Evolutionary conservation across 2,113 vertebrate species (phyloP), one percentile per base, ranked within the genome.

Genomic region (Junco hyemalis): DNA sequence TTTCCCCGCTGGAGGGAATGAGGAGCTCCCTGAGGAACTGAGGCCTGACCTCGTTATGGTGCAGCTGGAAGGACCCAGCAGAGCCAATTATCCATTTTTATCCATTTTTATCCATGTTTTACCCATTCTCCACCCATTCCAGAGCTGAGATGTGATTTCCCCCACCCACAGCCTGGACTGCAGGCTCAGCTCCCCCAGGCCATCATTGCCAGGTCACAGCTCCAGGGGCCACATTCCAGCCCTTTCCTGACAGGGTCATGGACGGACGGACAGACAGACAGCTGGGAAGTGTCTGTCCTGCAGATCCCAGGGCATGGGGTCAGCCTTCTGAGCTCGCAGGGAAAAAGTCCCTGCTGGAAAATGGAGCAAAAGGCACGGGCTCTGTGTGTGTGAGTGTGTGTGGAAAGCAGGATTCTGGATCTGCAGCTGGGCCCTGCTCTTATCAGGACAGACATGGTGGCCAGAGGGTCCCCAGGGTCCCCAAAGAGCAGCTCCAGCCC

Each of bases 61-160:
- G 3, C 1, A 1, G 81, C 8, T 11, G 19, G 45, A 56, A 15
- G 0, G 4, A 14, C 9, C 16, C 13, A 1, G 8, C 72, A 14
- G 38, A 74, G 71, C 29, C 23, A 7, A n/a, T 45, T 28, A 9
- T 63, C 60, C 60, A 3, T 12, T 60, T 9, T 6, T 24, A 57
- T n/a, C 21, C 14, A 2, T 71, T 50, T 14, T 35, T 25, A 36
- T 36, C 57, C 57, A 15, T 17, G 16, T 16, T 57, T 35, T 7
- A 8, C 31, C 71, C 13, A 3, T 71, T 51, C 6, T 18, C 77
- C 12, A 15, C 22, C 59, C 84, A 33, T 59, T 17, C 51, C 54
- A 6, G 28, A 29, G 83, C 35, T 2, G 1, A 26, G 35, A 21
- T 11, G 17, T 0, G 57, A 8, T 12, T 53, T 8, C 6, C 35